Conservation (phyloP, 2,113 vertebrate genomes). For the Alethe diademata region DNA sequence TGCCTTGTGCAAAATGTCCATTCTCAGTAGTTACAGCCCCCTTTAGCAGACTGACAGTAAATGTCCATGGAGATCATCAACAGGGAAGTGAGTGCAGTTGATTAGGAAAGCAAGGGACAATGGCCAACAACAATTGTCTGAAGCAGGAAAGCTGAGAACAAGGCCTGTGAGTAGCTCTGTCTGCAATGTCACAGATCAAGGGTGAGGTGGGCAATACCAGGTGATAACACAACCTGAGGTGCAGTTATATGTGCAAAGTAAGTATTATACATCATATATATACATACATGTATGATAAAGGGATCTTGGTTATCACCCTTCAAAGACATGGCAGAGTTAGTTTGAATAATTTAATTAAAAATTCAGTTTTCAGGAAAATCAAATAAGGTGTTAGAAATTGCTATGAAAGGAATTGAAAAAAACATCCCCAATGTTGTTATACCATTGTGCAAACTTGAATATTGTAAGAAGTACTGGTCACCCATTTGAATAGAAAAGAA, state of each 20-base stretch:
- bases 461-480: not conserved
- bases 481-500: not conserved
- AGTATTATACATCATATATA: not conserved
- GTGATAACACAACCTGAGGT: not conserved
- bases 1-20: fast-evolving
- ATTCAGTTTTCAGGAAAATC: not conserved
- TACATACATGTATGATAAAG: not conserved
- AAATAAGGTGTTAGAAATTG: not conserved
- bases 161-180: not conserved
- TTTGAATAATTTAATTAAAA: not conserved
- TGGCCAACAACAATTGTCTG: not conserved
- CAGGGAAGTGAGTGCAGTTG: not conserved
- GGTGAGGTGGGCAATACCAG: not conserved
- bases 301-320: not conserved
- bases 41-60: not conserved
- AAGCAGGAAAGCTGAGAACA: not conserved
- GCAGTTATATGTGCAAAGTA: not conserved
- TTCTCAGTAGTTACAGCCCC: not conserved
- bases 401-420: not conserved
- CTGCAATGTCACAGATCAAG: not conserved
- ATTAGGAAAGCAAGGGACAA: not conserved
- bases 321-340: not conserved
- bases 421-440: not conserved
- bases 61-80: not conserved
- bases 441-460: not conserved